Conservation (phyloP, 2,113 vertebrate species). For the Rhinichthys klamathensis region DNA sequence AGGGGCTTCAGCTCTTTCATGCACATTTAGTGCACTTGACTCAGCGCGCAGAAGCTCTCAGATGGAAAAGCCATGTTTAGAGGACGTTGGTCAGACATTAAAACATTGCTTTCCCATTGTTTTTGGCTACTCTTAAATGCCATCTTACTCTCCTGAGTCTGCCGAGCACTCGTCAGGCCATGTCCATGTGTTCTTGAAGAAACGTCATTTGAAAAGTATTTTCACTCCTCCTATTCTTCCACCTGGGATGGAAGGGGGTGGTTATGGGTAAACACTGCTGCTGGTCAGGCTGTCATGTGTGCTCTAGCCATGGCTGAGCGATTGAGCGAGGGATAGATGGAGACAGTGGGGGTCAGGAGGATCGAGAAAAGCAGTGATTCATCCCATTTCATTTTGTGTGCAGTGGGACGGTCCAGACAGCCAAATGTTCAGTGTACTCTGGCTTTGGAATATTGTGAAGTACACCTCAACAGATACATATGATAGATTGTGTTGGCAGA, state of each 20-base stretch:
- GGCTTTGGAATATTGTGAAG: conserved; percentile 33
- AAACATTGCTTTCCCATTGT: conserved; percentile 74
- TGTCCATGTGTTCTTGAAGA: conserved; percentile 59
- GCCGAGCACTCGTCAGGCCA: conserved; percentile 57
- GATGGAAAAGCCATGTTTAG: conserved; percentile 84
- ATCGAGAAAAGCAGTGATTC: conserved; percentile 50
- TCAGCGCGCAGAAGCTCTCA: conserved; percentile 74
- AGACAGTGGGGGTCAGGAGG: conserved; percentile 52
- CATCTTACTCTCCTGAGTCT: conserved; percentile 74
- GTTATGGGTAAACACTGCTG: conserved; percentile 34
- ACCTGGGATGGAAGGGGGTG: conserved; percentile 56
- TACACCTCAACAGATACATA: conserved; percentile 29
- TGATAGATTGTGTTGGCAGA: conserved; percentile 35
- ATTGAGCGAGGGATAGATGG: conserved; percentile 40
- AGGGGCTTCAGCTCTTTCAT: conserved; percentile 74
- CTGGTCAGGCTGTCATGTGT: conserved; percentile 54
- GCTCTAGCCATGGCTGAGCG: conserved; percentile 42
- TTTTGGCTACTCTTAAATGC: conserved; percentile 76
- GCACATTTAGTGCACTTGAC: conserved; percentile 82
- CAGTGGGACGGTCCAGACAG: conserved; percentile 20
- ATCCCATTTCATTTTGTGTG: conserved; percentile 39
- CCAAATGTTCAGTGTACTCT: conserved; percentile 32
- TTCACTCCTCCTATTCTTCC: conserved; percentile 59
- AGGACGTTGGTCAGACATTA: conserved; percentile 76
- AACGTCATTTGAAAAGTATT: conserved; percentile 58